Evolutionary conservation across 2,113 vertebrate species (phyloP).

Genomic region (human): GRCh38 chr13:58966001-58966500

Average conservation of each 20-base stretch:
- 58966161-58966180: neutral
- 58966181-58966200: conserved; percentile 57
- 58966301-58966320: conserved; percentile 43
- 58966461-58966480: neutral
- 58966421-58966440: neutral
- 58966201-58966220: conserved; percentile 54
- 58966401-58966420: conserved; percentile 2
- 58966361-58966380: conserved; percentile 39
- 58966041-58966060: neutral
- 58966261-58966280: conserved; percentile 53
- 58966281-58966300: conserved; percentile 41
- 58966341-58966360: conserved; percentile 12
- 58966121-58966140: neutral
- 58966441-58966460: neutral
- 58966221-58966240: conserved; percentile 46
- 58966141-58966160: conserved; percentile 26
- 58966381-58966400: neutral
- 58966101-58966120: conserved; percentile 52
- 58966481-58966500: neutral
- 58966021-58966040: neutral
- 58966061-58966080: neutral
- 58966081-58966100: neutral
- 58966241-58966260: conserved; percentile 61
- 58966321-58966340: neutral
- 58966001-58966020: neutral